Base-by-base conservation (phyloP, 2,797 vertebrate genomes). In the Characodon lateralis region DNA sequence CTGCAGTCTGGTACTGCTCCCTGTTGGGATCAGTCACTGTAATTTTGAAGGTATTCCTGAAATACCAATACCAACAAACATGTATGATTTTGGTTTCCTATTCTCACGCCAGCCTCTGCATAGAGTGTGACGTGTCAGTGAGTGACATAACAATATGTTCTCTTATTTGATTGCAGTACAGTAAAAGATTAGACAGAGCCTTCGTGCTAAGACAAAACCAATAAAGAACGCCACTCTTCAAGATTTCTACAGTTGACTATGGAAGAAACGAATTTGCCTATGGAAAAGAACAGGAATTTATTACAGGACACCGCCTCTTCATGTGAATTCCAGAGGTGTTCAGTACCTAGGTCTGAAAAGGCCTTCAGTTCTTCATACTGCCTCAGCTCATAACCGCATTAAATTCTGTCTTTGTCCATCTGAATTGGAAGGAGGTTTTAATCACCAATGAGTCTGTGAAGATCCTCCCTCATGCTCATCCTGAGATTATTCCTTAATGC, bases 351-450 rank as follows among this genome's bases (percentile, higher is more conserved):
- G 14, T 12, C 48, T 50, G 14, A 14, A 50, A 50, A 12, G 13
- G 14, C 13, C 48, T 50, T 50, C 13, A 10, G 48, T 50, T 50
- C 48, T 13, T 2, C 12, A 12, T 50, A 50, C 48, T 50, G 48
- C 48, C 14, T 2, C 41, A n/a, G n/a, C n/a, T n/a, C n/a, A n/a
- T n/a, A n/a, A n/a, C n/a, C n/a, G 61, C 69, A 65, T 46, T 51
- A 73, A 85, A 89, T 90, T 85, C 82, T 78, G 66, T 90, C 58
- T 79, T 59, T 71, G 50, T 87, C 73, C n/a, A 68, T 80, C 77
- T 81, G 74, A 82, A 81, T 74, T 78, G 75, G 72, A 68, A 77
- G 66, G 73, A 76, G 72, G 84, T 20, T 28, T 3, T 71, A 72
- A 89, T 92, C 81, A 74, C 85, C 85, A 79, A 26, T 18, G 56